These are phyloP conservation scores for Microplitis deprimator DNA, from an alignment of 2,888 invertebrate genomes.

Conservation along the genomic window DNA sequence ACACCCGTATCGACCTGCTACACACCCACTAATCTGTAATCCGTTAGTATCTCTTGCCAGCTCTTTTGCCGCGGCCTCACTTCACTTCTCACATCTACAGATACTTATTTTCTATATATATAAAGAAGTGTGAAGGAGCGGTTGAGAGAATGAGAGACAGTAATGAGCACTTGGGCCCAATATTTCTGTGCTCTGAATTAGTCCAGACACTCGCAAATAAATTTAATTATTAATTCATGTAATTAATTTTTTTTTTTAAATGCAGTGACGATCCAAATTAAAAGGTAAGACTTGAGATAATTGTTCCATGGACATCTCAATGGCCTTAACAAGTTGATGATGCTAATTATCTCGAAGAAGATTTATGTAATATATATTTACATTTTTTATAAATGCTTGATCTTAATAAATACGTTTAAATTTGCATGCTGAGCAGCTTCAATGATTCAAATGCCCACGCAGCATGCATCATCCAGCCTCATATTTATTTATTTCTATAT, in stretches of 20 bases:
- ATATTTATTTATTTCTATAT: not conserved
- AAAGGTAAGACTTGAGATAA: not conserved
- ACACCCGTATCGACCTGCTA: conserved; percentile 63
- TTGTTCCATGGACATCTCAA: not conserved
- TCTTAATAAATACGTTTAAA: not conserved
- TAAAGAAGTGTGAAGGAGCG: not conserved
- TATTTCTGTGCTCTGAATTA: not conserved
- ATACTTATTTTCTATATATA: conserved; percentile 22
- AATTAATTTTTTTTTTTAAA: not conserved
- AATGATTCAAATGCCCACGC: conserved; percentile 30
- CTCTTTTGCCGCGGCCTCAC: conserved; percentile 26
- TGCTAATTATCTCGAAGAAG: not conserved
- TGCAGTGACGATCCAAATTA: not conserved
- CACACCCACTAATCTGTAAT: conserved; percentile 68
- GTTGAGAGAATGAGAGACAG: conserved; percentile 28
- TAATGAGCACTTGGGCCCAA: conserved; percentile 31
- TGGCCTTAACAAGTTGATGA: not conserved
- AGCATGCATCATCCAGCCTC: conserved; percentile 11
- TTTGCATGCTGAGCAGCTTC: not conserved
- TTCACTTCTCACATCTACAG: conserved; percentile 20
- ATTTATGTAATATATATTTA: conserved; percentile 15
- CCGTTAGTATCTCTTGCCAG: conserved; percentile 50
- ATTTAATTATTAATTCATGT: not conserved
- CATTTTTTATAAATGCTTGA: too few relatives aligned
- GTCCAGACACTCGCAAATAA: not conserved